Conservation (phyloP, 2,888 invertebrate genomes). For the Selenia dentaria region DNA sequence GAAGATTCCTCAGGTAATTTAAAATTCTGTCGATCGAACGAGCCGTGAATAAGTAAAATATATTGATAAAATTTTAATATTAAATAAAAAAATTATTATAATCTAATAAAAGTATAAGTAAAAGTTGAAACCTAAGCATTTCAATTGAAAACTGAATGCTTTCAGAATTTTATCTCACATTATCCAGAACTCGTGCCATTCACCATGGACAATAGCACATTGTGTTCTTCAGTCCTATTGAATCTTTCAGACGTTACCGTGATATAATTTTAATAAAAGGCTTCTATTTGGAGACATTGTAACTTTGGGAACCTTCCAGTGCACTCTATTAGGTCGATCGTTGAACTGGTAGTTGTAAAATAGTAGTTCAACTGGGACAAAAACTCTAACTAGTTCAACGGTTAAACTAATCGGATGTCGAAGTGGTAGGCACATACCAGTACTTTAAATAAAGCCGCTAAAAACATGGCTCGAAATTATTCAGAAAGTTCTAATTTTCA, state of each 20-base stretch:
- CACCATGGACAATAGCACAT: conserved; percentile 13
- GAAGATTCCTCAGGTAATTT: too few relatives aligned
- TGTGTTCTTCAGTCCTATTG: conserved; percentile 15
- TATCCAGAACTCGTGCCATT: conserved; percentile 8
- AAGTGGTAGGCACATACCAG: too few relatives aligned
- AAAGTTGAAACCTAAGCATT: conserved; percentile 1
- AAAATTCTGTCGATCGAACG: background rate
- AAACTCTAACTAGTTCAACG: too few relatives aligned
- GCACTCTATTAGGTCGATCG: too few relatives aligned
- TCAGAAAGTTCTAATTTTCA: conserved; percentile 16
- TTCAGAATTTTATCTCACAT: conserved; percentile 4
- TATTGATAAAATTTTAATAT: background rate
- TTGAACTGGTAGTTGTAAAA: too few relatives aligned
- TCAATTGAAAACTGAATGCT: conserved; percentile 2
- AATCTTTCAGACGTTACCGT: conserved; percentile 10
- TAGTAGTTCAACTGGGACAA: too few relatives aligned
- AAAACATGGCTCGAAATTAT: conserved; percentile 5
- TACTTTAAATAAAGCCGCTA: too few relatives aligned
- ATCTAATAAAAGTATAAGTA: too few relatives aligned
- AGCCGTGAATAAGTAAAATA: conserved; percentile 1
- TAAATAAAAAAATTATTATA: too few relatives aligned
- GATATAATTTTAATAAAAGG: background rate
- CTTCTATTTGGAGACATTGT: background rate
- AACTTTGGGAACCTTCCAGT: too few relatives aligned
- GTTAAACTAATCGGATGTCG: too few relatives aligned